Percentiles rank a stretch among this genome's conserved stretches.
Evolutionary conservation across 2,113 vertebrate species (phyloP).

Genomic region (Dermatemys mawii): DNA sequence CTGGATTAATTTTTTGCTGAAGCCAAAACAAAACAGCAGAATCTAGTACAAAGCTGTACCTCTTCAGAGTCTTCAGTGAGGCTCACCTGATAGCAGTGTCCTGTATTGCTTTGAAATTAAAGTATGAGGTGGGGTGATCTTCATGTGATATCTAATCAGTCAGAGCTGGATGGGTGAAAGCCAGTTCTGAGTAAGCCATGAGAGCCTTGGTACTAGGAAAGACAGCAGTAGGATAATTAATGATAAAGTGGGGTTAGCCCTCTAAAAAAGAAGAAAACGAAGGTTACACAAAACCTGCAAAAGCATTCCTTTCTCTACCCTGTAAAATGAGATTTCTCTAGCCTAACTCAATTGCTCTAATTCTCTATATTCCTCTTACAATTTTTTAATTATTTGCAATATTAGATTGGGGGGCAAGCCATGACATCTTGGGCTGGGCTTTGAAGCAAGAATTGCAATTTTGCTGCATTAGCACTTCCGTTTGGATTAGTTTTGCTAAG

Average conservation of each 20-base stretch:
- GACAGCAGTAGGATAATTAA: not conserved
- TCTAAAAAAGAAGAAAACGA: not conserved
- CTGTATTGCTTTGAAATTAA: not conserved
- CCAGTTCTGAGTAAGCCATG: not conserved
- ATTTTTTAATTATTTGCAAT: not conserved
- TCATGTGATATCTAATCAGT: rapidly evolving
- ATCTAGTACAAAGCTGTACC: not conserved
- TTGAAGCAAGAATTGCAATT: rapidly evolving
- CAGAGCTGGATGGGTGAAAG: not conserved
- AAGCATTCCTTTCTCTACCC: not conserved
- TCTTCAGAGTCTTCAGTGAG: not conserved
- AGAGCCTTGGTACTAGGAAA: not conserved
- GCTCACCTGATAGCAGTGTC: not conserved
- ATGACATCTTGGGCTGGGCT: not conserved
- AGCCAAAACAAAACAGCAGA: not conserved
- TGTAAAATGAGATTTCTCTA: not conserved
- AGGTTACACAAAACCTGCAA: not conserved
- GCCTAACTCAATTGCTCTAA: not conserved
- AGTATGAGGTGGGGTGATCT: not conserved
- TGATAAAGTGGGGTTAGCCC: not conserved
- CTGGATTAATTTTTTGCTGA: not conserved
- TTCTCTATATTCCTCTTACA: not conserved
- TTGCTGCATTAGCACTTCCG: not conserved
- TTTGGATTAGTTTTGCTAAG: not conserved
- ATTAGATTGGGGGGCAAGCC: not conserved